These are phyloP conservation scores for Catocala fraxini DNA, from an alignment of 2,888 invertebrate species.

Conservation along the genomic window DNA sequence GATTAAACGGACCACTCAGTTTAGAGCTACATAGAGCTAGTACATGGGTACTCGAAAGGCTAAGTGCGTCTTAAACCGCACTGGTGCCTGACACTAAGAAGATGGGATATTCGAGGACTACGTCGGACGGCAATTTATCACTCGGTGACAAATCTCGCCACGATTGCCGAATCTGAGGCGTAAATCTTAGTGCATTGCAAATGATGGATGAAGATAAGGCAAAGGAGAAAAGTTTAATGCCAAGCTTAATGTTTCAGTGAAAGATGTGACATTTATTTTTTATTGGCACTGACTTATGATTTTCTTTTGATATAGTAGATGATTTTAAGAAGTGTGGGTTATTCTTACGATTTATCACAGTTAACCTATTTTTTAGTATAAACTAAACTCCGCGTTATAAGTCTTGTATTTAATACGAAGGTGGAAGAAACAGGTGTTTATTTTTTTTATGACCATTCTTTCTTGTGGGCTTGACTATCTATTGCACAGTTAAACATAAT, in stretches of 20 bases:
- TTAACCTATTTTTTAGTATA: no score
- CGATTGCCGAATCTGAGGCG: conserved; percentile 23
- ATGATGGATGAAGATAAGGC: conserved; percentile 14
- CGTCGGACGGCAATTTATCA: conserved; percentile 32
- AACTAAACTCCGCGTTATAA: no score
- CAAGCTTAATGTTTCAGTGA: not conserved
- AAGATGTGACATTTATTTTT: not conserved
- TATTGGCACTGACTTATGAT: no score
- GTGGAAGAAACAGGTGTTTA: no score
- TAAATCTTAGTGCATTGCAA: conserved; percentile 24
- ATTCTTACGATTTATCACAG: no score
- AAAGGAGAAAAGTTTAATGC: not conserved
- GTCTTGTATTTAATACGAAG: no score
- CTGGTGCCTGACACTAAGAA: conserved; percentile 18
- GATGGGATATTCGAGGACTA: conserved; percentile 25
- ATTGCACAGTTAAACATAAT: no score
- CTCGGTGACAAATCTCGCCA: conserved; percentile 24
- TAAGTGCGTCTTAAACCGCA: conserved; percentile 8
- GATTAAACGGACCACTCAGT: not conserved
- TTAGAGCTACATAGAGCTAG: not conserved
- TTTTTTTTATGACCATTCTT: no score
- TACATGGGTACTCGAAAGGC: not conserved
- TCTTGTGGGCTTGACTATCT: no score
- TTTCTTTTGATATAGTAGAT: no score
- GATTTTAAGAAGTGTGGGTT: no score